Evolutionary conservation across 2,888 invertebrate genomes (phyloP).

Genomic region (Campoletis raptor): DNA sequence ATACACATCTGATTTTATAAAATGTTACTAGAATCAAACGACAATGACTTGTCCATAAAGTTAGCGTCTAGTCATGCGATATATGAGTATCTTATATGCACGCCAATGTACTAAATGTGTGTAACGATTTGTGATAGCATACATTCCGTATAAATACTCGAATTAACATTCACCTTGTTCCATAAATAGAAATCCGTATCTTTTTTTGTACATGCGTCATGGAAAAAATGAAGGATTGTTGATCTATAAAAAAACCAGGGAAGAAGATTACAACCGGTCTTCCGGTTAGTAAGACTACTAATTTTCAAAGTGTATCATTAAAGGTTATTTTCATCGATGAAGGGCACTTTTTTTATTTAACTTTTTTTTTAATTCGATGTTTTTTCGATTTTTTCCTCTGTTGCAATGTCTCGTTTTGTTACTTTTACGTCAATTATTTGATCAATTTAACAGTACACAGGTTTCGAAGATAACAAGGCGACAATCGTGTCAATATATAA

Average conservation of each 20-base stretch:
- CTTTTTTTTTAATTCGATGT: background rate
- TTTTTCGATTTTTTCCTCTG: background rate
- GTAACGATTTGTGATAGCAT: background rate
- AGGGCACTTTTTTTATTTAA: background rate
- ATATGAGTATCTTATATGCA: background rate
- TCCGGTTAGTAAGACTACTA: slow-evolving; percentile 19
- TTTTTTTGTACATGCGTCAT: slow-evolving; percentile 52
- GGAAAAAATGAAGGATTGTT: slow-evolving; percentile 40
- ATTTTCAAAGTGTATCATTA: slow-evolving; percentile 26
- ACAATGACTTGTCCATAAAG: slow-evolving; percentile 11
- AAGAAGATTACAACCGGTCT: slow-evolving; percentile 30
- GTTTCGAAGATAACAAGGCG: slow-evolving; percentile 20
- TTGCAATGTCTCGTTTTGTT: background rate
- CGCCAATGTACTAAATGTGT: background rate
- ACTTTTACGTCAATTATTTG: background rate
- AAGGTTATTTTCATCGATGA: background rate
- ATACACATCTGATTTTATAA: slow-evolving; percentile 10
- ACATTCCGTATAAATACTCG: slow-evolving; percentile 37
- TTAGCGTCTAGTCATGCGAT: background rate
- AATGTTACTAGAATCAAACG: slow-evolving; percentile 32
- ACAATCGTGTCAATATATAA: background rate
- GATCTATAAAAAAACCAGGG: background rate
- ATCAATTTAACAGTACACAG: background rate
- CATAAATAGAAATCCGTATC: slow-evolving; percentile 53
- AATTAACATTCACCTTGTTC: slow-evolving; percentile 54